Percentiles rank a stretch among this genome's conserved stretches.
phyloP scores from a whole-genome alignment of 2,113 vertebrate species.

The Eulemur macaco region DNA sequence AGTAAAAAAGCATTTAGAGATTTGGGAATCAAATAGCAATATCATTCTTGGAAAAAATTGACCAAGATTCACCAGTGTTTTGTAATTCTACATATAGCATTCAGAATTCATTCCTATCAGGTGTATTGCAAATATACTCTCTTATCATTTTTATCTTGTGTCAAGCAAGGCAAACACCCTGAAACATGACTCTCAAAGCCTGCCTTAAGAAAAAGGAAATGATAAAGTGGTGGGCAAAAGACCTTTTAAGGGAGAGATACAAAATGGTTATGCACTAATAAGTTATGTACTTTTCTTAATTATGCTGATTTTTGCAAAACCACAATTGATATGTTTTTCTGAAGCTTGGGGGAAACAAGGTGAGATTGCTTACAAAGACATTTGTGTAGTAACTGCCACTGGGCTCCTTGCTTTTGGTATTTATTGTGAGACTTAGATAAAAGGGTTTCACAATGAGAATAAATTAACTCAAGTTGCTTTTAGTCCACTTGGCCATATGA shows the following conservation, averaged over 20 bases:
- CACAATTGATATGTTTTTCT: background rate
- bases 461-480: background rate
- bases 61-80: background rate
- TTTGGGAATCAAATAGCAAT: background rate
- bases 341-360: background rate
- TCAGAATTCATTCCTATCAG: slow-evolving; percentile 3
- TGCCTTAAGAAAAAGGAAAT: background rate
- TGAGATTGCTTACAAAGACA: slow-evolving; percentile 9
- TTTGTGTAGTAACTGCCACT: background rate
- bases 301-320: background rate
- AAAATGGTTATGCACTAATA: background rate
- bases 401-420: background rate
- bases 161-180: background rate
- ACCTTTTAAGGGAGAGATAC: background rate
- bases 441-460: slow-evolving; percentile 28
- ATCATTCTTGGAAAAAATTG: background rate
- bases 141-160: background rate
- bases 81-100: background rate
- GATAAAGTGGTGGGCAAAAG: background rate
- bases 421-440: background rate
- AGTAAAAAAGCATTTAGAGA: background rate
- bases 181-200: background rate
- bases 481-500: background rate
- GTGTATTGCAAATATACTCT: background rate
- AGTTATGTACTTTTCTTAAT: background rate